Base-by-base conservation (phyloP, 1,140 invertebrate species). In the Bombus sibiricus region DNA sequence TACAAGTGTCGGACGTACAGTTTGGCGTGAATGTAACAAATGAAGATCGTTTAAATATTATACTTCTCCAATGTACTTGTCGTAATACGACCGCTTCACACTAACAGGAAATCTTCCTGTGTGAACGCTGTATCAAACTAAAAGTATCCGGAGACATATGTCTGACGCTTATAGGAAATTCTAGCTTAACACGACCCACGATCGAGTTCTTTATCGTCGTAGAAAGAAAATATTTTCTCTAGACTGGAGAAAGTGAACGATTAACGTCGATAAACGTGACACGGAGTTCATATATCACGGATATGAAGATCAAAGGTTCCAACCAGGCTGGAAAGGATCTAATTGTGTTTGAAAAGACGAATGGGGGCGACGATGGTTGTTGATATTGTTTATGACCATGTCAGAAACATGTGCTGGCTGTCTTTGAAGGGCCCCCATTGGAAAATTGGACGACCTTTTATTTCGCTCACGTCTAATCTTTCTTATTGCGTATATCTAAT, bases 261-360 rank as follows among this genome's bases (percentile, higher is more conserved):
- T 90, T 88, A 85, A 90, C 84, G 77, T 81, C 73, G 62, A 86
- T 73, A 57, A 74, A 57, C 68, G 62, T 68, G 53, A 68, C 83
- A 57, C 5, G 41, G 9, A 62, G 79, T 83, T 90, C 76, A 74
- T 90, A 86, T 80, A 81, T 90, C 86, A 86, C 73, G 34, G 53
- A 59, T 43, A 71, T n/a, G 53, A 84, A 82, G 77, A 84, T 88
- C 71, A 59, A 69, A 85, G 75, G 39, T 64, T 43, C 28, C 6
- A 77, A 28, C 37, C 69, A 25, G 28, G 32, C 64, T 68, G 73
- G 62, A 64, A 88, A 84, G 81, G 59, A 84, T 90, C 80, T 88
- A 88, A 90, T 90, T 88, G 82, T 37, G 18, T 59, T 32, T 72
- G 81, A 66, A 41, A 71, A 80, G 82, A 88, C 74, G 77, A 89